These are phyloP conservation scores for Lampropteryx suffumata DNA, from an alignment of 2,888 invertebrate species.

Conservation along the genomic window DNA sequence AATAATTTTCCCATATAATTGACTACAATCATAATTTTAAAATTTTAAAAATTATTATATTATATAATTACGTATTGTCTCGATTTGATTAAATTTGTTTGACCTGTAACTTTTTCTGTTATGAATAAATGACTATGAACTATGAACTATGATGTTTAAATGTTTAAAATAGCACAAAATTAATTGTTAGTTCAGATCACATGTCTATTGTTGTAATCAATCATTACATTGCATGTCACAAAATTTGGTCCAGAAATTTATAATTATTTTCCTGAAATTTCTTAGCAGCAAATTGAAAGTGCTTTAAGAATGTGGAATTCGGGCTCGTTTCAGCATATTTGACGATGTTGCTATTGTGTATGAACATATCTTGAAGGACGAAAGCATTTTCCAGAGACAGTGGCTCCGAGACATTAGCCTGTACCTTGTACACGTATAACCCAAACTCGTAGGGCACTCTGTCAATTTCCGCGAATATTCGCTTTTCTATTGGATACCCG, in stretches of 20 bases:
- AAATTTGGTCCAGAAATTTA: background rate
- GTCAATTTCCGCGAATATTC: background rate
- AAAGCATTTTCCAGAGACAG: background rate
- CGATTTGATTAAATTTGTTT: no score
- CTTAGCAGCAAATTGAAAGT: constrained; percentile 4
- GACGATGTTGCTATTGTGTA: constrained; percentile 10
- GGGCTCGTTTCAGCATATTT: background rate
- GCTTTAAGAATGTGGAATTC: background rate
- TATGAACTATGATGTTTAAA: no score
- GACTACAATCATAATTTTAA: no score
- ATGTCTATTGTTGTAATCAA: no score
- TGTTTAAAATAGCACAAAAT: no score
- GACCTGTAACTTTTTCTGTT: no score
- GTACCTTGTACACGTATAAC: background rate
- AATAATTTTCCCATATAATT: no score
- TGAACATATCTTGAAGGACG: constrained; percentile 8
- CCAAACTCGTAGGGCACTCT: constrained; percentile 5
- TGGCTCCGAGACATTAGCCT: background rate
- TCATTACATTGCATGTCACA: no score
- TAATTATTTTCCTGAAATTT: constrained; percentile 3
- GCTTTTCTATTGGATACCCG: constrained; percentile 8
- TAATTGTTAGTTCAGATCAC: no score
- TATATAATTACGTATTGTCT: no score
- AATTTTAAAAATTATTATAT: no score
- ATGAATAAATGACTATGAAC: no score